Base-by-base conservation (phyloP, 2,113 vertebrate species). In the Abramis brama region DNA sequence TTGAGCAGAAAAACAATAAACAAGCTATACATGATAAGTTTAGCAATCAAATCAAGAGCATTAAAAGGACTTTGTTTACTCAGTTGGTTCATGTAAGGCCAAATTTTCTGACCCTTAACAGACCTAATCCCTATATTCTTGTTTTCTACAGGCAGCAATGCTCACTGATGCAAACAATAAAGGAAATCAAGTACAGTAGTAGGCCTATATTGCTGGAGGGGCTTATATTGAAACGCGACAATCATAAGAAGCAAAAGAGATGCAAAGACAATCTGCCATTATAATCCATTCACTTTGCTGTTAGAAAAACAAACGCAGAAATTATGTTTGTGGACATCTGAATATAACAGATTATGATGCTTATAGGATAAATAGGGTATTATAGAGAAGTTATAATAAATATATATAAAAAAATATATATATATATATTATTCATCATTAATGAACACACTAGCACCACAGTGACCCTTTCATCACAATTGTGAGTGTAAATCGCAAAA, bases 181-280 rank as follows among this genome's bases (percentile, higher is more conserved):
- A 52, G 25, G 27, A 83, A 43, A 79, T 79, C 77, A 60, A 59
- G 77, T 79, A 62, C 55, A 79, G 57, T n/a, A 52, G 71, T 19
- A 2, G 57, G 21, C 55, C 74, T 50, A 6, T 4, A 11, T 60
- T 60, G 76, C 15, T 33, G 30, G 27, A 79, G 30, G 55, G 77
- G 47, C 30, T 79, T 79, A 79, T 23, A 57, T 43, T 62, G 30
- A 57, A 78, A 78, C 36, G 11, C 23, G 4, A 39, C 2, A 73
- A 11, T 60, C 75, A 55, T 76, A 79, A 62, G 55, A 60, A n/a
- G 19, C 52, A 79, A 39, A 62, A 39, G 17, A 76, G 74, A 76
- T 52, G 45, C 47, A 19, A 50, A 50, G 73, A 11, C 36, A 50
- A 43, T 50, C 25, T 39, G 52, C 19, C 55, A 79, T 60, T 36